A percentile compares a stretch with the other conserved stretches of the same genome.
These are phyloP conservation scores for Pipa parva DNA, from an alignment of 2,113 vertebrate species.

Conservation along the genomic window DNA sequence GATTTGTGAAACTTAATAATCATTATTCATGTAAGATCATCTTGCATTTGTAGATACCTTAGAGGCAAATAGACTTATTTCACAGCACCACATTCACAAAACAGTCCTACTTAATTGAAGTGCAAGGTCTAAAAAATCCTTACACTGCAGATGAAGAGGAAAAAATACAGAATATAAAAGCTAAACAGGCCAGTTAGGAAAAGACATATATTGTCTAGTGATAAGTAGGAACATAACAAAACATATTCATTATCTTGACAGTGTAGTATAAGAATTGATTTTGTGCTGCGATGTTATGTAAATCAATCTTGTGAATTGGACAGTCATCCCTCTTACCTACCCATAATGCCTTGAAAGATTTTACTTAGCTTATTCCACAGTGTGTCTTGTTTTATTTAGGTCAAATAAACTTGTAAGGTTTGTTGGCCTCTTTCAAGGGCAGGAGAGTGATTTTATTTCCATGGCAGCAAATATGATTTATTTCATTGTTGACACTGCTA, in stretches of 20 bases:
- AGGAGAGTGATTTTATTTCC: slow-evolving; percentile 30
- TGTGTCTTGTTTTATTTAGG: slow-evolving; percentile 21
- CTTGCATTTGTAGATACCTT: too few relatives aligned
- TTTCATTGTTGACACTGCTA: slow-evolving; percentile 34
- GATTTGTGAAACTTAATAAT: too few relatives aligned
- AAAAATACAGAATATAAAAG: neutral
- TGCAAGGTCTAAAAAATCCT: too few relatives aligned
- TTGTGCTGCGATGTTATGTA: neutral
- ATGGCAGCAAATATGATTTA: slow-evolving; percentile 32
- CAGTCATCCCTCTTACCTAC: neutral
- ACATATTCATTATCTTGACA: neutral
- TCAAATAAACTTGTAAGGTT: slow-evolving; percentile 22
- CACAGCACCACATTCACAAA: too few relatives aligned
- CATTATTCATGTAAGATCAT: too few relatives aligned
- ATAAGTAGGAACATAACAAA: neutral
- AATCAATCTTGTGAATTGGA: neutral
- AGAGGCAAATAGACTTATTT: too few relatives aligned
- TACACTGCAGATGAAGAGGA: neutral
- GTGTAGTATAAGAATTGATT: neutral
- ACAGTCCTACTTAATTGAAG: too few relatives aligned
- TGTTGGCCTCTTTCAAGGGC: slow-evolving; percentile 16
- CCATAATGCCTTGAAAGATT: slow-evolving; percentile 10
- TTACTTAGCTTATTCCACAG: neutral
- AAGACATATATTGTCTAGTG: neutral
- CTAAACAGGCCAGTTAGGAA: neutral